Evolutionary conservation across 1,140 invertebrate genomes (phyloP), one percentile per base, ranked within the genome.

Genomic region (Meloidogyne floridensis): DNA sequence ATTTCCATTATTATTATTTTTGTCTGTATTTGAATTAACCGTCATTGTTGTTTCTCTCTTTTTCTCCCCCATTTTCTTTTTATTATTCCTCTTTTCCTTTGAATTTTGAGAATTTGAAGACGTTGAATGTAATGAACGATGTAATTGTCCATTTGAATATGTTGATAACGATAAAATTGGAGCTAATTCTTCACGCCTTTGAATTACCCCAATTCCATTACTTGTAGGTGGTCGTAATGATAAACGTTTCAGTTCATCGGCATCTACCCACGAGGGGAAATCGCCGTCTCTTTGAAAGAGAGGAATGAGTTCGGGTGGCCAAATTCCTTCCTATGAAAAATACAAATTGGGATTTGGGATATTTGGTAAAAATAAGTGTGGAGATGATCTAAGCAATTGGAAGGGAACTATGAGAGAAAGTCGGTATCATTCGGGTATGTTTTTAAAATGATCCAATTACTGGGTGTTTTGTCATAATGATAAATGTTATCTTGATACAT

Each of bases 181-280:
- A 15, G 72, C 59, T 54, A 74, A 56, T 13, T 77, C 80, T 65
- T 53, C 32, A 13, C 43, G 3, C n/a, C 6, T 65, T 65, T 18
- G 15, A 13, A 65, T 65, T 65, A 65, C 4, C 5, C 59, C 15
- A n/a, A n/a, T 59, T 15, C 15, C n/a, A 18, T 56, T 76, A 53
- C 59, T 80, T 83, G 47, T 72, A 20, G 53, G 54, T 42, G 75
- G 72, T 7, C 65, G 47, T n/a, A 59, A 47, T 56, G 69, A 72
- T 42, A 47, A 51, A 56, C 76, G 73, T 80, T 65, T 80, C 72
- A 65, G 13, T 32, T 78, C 77, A 18, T 86, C 84, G n/a, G 85
- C 84, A 75, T 85, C 84, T n/a, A 84, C 73, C 81, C 43, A 85
- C 13, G 88, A 85, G n/a, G 84, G 84, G 42, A 85, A 87, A 6